Percentiles rank a stretch among this genome's conserved stretches.
phyloP scores from a whole-genome alignment of 1,140 invertebrate species.

The Microvelia longipes region DNA sequence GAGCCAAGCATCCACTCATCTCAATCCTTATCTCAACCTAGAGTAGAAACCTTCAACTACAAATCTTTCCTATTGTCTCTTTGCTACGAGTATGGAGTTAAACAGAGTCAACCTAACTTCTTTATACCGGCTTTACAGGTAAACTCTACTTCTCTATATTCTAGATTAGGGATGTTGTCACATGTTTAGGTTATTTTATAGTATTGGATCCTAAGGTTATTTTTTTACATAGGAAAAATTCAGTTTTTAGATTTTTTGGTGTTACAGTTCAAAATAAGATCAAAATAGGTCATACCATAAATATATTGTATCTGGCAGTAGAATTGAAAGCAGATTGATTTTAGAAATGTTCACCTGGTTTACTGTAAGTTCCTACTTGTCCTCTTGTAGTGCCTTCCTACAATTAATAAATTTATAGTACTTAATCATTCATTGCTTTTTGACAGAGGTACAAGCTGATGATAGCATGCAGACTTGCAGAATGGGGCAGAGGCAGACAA shows the following conservation, averaged over 20 bases:
- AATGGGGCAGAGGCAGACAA: slow-evolving; percentile 33
- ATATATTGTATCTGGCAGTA: too few relatives aligned
- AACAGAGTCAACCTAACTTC: slow-evolving; percentile 59
- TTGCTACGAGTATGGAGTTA: slow-evolving; percentile 83
- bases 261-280: too few relatives aligned
- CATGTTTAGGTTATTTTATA: neutral
- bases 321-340: too few relatives aligned
- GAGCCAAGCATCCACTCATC: neutral
- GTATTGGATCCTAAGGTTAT: neutral
- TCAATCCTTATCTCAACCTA: slow-evolving; percentile 23
- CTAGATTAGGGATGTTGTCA: neutral
- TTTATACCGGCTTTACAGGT: slow-evolving; percentile 55
- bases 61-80: slow-evolving; percentile 85
- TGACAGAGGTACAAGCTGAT: slow-evolving; percentile 54
- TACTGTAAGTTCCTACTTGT: too few relatives aligned
- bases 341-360: too few relatives aligned
- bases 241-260: neutral
- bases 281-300: too few relatives aligned
- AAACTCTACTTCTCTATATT: slow-evolving; percentile 14
- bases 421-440: too few relatives aligned
- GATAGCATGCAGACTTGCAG: slow-evolving; percentile 54
- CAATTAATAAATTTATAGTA: too few relatives aligned
- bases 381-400: too few relatives aligned
- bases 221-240: neutral
- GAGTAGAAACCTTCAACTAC: slow-evolving; percentile 55